Base-by-base conservation (phyloP, 2,797 vertebrate genomes). In the Ctenochaetus hawaiiensis region DNA sequence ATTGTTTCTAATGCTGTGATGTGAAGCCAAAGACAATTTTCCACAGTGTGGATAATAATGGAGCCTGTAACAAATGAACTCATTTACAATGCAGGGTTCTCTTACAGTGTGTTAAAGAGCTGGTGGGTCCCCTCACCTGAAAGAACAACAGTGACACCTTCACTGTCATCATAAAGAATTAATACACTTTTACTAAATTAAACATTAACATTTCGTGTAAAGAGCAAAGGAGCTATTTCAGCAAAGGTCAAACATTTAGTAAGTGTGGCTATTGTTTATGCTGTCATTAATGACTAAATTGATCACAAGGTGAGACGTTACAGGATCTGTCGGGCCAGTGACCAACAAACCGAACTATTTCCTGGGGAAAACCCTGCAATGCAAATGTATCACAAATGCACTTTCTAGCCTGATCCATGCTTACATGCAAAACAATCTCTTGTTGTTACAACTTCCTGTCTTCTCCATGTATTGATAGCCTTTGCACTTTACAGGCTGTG, bases 391-490 rank as follows among this genome's bases (percentile, higher is more conserved):
- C 11, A 75, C 26, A 66, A 68, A 61, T 39, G 17, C 14, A 20
- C 22, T 10, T 37, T 78, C 39, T 52, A n/a, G 34, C 18, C 43
- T 56, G 26, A 60, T 70, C 20, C 45, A 37, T 43, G 18, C 14
- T 62, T 81, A 23, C 65, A n/a, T 77, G 66, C 20, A 23, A 30
- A 8, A 57, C 0, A 17, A 52, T 64, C 23, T 75, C 22, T 52
- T 72, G 45, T 13, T 65, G 45, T 56, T 59, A 60, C 23, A 34
- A 53, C 58, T 48, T 57, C 23, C 53, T 48, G 61, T 53, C 66
- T 10, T 44, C 18, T 79, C 20, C 30, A 43, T 51, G 61, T 22
- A 62, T 58, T 22, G 34, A 68, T 69, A 79, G 77, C 30, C 47
- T 1, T 16, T 22, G 57, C 45, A 72, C 47, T 44, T 63, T 39